Evolutionary conservation across 1,140 invertebrate species (phyloP).

Genomic region (Drosophila sproati): DNA sequence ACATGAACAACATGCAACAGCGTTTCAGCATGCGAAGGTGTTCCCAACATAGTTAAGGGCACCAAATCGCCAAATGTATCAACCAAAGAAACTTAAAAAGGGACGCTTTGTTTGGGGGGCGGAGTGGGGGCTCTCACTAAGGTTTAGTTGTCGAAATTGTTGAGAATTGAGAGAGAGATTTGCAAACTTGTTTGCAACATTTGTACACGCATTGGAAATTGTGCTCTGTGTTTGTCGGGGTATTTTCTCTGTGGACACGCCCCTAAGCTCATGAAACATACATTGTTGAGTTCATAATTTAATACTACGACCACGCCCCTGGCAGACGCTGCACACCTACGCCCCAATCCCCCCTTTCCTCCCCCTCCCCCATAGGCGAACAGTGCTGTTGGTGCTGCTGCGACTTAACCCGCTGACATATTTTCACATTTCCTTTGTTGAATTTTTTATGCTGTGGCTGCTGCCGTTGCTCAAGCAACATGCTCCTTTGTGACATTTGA

Average conservation of each 20-base stretch:
- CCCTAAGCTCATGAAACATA: constrained; percentile 23
- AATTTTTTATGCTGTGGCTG: constrained; percentile 45
- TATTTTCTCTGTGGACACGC: constrained; percentile 3
- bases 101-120: no score
- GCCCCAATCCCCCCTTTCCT: no score
- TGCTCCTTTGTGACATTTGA: constrained; percentile 78
- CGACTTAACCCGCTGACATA: constrained; percentile 55
- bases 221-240: background rate
- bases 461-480: constrained; percentile 66
- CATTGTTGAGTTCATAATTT: constrained; percentile 63
- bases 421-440: constrained; percentile 61
- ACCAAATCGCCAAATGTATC: background rate
- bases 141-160: constrained; percentile 21
- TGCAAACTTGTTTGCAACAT: background rate
- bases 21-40: constrained; percentile 15
- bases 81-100: background rate
- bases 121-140: background rate
- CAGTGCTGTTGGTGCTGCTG: constrained; percentile 11
- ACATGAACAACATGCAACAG: constrained; percentile 24
- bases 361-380: no score
- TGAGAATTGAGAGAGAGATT: constrained; percentile 17
- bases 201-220: background rate
- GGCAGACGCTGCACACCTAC: no score
- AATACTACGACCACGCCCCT: constrained; percentile 36
- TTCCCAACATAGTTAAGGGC: background rate